Evolutionary conservation across 2,888 invertebrate species (phyloP).

Genomic region (Andricus curvator): DNA sequence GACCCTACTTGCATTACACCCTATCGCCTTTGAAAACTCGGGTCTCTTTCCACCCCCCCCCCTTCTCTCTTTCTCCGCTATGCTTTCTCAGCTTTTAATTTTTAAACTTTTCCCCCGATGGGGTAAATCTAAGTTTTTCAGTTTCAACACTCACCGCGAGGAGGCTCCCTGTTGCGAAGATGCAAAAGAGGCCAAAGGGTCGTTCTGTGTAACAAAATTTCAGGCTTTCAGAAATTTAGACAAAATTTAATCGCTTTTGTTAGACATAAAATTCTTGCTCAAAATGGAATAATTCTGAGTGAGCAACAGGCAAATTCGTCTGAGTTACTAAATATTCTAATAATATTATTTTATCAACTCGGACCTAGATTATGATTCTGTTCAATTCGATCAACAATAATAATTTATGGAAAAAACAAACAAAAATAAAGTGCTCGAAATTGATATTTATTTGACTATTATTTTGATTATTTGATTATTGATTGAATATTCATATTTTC

Average conservation of each 20-base stretch:
- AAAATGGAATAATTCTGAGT: too few species aligned
- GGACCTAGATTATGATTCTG: too few species aligned
- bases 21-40: constrained; percentile 53
- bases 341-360: too few species aligned
- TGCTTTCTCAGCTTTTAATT: constrained; percentile 59
- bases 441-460: too few species aligned
- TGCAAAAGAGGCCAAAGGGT: neutral
- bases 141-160: neutral
- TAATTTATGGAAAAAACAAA: too few species aligned
- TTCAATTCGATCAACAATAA: too few species aligned
- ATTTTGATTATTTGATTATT: too few species aligned
- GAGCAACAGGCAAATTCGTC: too few species aligned
- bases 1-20: constrained; percentile 58
- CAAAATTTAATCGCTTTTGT: neutral
- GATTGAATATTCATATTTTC: too few species aligned
- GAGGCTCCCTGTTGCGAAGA: neutral
- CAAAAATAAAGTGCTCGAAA: too few species aligned
- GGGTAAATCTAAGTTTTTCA: neutral
- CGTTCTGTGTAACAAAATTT: neutral
- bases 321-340: too few species aligned
- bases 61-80: constrained; percentile 35
- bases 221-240: neutral
- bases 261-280: too few species aligned
- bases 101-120: constrained; percentile 54
- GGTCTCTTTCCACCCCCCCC: constrained; percentile 8